Base-by-base conservation (phyloP, 92 coral and sea anemone genomes). In the Paragorgia papillata region DNA sequence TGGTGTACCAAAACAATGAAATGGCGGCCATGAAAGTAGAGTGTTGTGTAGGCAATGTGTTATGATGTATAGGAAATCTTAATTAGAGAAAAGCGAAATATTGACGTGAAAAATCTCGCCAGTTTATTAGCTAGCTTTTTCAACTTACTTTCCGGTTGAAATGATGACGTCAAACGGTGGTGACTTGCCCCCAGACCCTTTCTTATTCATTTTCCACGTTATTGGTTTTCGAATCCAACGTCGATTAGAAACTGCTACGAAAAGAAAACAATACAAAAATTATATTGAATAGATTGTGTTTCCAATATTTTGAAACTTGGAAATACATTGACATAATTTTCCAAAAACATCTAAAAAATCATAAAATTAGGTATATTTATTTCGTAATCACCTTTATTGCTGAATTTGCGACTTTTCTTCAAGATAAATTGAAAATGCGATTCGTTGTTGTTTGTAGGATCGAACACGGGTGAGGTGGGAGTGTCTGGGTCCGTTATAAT, bases 351-450 rank as follows among this genome's bases (percentile, higher is more conserved):
- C n/a, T n/a, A n/a, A 22, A 58, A 15, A 22, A 26, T 1, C 34
- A 19, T 1, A 55, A 12, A 55, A 55, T 21, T 10, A 10, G 43
- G 10, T 4, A 37, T 37, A 37, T 37, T 37, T 4, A 37, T 37
- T 4, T 37, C 69, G 13, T 14, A 39, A 86, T 80, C 39, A 93
- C 97, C 91, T 71, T 86, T 85, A 74, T 77, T 86, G 40, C 86
- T 64, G 15, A 86, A 54, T 89, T 94, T 94, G 59, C 91, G 82
- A 54, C 89, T 89, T 55, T 87, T 91, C 67, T 90, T 94, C 62
- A 94, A 84, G 15, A 94, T 89, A 74, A 94, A 94, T 85, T 91
- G 97, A 46, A 96, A 83, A 74, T 94, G 97, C 27, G 90, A 88
- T 43, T 88, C 92, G 0, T 86, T 89, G 2, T 89, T 76, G 41